Conservation (phyloP, 2,888 invertebrate species). For the Spilosoma lubricipeda region DNA sequence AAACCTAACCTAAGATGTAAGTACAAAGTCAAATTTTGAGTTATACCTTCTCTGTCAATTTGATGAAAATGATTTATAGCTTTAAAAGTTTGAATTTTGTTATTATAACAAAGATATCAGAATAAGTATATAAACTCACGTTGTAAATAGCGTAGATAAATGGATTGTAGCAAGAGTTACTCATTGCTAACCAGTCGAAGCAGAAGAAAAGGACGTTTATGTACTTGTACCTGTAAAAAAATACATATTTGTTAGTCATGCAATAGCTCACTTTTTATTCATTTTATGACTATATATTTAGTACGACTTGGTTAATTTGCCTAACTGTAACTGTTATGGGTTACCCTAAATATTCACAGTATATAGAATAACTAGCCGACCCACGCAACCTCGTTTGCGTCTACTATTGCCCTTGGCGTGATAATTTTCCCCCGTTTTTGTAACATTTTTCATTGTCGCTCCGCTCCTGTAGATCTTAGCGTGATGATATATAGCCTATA, state of each 20-base stretch:
- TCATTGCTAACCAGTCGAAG: slow-evolving; percentile 95
- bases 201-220: slow-evolving; percentile 95
- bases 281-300: neutral
- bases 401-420: too few relatives aligned
- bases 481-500: too few relatives aligned
- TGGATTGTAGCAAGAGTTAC: slow-evolving; percentile 96
- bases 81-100: neutral
- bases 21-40: too few relatives aligned
- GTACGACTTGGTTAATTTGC: neutral
- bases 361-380: neutral
- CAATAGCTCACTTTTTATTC: neutral
- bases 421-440: too few relatives aligned
- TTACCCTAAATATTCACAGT: neutral
- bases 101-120: neutral
- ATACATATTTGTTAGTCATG: neutral
- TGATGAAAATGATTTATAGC: too few relatives aligned
- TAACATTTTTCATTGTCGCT: too few relatives aligned
- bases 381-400: too few relatives aligned
- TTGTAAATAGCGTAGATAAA: slow-evolving; percentile 96
- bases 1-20: too few relatives aligned
- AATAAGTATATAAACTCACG: slow-evolving; percentile 82
- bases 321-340: neutral
- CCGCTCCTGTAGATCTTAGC: too few relatives aligned
- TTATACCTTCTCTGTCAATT: too few relatives aligned
- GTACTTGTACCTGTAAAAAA: slow-evolving; percentile 88